phyloP scores from a whole-genome alignment of 1,140 invertebrate species.

The Apis florea region DNA sequence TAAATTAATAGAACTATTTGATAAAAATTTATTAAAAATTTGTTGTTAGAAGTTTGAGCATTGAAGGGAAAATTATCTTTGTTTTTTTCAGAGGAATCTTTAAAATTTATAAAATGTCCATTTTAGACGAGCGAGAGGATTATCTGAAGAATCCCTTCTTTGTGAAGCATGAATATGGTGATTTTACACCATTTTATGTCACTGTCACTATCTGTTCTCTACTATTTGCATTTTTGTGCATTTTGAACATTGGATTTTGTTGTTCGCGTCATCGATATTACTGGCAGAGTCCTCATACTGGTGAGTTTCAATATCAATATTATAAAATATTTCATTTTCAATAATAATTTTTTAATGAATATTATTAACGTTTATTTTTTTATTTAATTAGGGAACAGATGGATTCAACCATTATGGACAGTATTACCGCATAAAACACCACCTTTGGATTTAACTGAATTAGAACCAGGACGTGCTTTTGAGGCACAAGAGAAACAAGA shows the following conservation, averaged over 20 bases:
- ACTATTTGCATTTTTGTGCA: conserved; percentile 84
- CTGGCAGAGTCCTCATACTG: conserved; percentile 91
- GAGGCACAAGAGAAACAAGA: conserved; percentile 64
- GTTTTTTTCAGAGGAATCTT: conserved; percentile 77
- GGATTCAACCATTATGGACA: conserved; percentile 91
- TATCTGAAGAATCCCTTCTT: conserved; percentile 86
- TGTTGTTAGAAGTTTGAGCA: background rate
- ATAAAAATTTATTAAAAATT: background rate
- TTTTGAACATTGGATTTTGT: conserved; percentile 88
- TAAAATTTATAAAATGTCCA: conserved; percentile 81
- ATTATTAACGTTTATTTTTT: background rate
- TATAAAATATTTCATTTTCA: background rate
- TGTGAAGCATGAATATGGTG: conserved; percentile 82
- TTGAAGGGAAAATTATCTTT: conserved; percentile 50
- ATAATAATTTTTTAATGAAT: background rate
- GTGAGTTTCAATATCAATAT: conserved; percentile 74
- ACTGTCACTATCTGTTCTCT: conserved; percentile 88
- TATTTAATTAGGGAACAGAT: conserved; percentile 86
- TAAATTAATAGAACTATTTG: background rate
- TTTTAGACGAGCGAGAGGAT: conserved; percentile 84
- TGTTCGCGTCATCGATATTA: conserved; percentile 89
- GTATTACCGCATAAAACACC: conserved; percentile 90
- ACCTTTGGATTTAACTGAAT: conserved; percentile 89
- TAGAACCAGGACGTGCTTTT: conserved; percentile 79
- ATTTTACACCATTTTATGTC: conserved; percentile 89